Evolutionary conservation across 2,888 invertebrate genomes (phyloP).

Genomic region (Allolobophora icterica): DNA sequence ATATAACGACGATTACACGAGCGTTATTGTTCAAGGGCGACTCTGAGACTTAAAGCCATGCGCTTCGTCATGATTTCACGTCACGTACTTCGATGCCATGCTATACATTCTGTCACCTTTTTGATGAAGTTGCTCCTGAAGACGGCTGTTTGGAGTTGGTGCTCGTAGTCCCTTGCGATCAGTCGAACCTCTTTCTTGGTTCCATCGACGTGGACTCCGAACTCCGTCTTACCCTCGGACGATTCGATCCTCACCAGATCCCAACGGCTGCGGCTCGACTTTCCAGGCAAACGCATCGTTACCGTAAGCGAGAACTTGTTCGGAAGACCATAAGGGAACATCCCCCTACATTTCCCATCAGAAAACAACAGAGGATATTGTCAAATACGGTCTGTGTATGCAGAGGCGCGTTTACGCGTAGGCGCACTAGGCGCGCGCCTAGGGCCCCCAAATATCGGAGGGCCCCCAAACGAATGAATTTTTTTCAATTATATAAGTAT

Average conservation of each 20-base stretch:
- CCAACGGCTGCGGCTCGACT: neutral
- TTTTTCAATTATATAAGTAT: too few species aligned
- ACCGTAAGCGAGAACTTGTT: conserved; percentile 31
- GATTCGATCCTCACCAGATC: conserved; percentile 28
- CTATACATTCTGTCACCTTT: neutral
- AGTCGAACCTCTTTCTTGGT: conserved; percentile 25
- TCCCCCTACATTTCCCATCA: neutral
- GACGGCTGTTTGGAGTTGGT: conserved; percentile 19
- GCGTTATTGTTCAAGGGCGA: too few species aligned
- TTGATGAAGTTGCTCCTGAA: neutral
- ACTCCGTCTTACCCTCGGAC: conserved; percentile 28
- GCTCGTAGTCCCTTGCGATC: neutral
- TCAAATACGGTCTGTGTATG: too few species aligned
- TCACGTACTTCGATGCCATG: neutral
- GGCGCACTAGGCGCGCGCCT: too few species aligned
- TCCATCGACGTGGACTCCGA: conserved; percentile 27
- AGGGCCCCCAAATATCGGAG: too few species aligned
- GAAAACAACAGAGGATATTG: neutral
- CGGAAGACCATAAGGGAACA: conserved; percentile 33
- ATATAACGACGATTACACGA: neutral
- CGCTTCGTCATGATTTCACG: neutral
- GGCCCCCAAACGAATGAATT: too few species aligned
- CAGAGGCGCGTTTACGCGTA: too few species aligned
- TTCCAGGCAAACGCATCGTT: neutral
- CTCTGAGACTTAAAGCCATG: neutral